Conservation (phyloP, 2,113 vertebrate species). For the Petaurus breviceps region DNA sequence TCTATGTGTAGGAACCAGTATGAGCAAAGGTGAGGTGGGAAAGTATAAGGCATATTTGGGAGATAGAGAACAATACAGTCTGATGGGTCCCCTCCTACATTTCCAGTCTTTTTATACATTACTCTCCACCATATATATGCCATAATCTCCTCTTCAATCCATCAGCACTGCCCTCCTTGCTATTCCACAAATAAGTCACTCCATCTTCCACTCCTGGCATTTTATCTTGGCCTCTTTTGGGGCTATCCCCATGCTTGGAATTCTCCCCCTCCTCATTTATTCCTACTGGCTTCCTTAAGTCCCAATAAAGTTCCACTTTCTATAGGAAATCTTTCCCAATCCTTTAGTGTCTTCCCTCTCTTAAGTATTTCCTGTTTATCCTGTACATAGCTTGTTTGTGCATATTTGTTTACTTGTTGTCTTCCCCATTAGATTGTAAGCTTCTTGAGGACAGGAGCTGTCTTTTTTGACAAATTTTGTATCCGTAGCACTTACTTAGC, state of each 20-base stretch:
- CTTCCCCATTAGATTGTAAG: background rate
- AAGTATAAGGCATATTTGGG: background rate
- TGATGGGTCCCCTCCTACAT: background rate
- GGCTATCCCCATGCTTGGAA: background rate
- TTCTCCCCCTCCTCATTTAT: background rate
- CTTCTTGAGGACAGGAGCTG: background rate
- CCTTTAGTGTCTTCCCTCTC: background rate
- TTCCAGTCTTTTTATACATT: background rate
- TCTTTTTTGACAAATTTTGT: background rate
- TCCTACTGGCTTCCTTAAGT: too few species aligned
- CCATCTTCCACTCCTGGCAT: background rate
- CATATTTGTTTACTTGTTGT: background rate
- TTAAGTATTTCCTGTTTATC: background rate
- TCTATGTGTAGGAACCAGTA: background rate
- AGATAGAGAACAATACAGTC: background rate
- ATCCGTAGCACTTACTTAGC: background rate
- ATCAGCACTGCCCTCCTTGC: background rate
- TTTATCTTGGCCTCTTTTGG: background rate
- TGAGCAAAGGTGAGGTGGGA: background rate
- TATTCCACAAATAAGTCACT: background rate
- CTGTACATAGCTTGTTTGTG: background rate
- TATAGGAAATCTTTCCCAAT: background rate
- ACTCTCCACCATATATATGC: background rate
- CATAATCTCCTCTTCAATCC: background rate
- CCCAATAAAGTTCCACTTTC: background rate